Percentiles rank a stretch among this genome's conserved stretches.
phyloP scores from a whole-genome alignment of 2,113 vertebrate genomes.

The Strix uralensis region DNA sequence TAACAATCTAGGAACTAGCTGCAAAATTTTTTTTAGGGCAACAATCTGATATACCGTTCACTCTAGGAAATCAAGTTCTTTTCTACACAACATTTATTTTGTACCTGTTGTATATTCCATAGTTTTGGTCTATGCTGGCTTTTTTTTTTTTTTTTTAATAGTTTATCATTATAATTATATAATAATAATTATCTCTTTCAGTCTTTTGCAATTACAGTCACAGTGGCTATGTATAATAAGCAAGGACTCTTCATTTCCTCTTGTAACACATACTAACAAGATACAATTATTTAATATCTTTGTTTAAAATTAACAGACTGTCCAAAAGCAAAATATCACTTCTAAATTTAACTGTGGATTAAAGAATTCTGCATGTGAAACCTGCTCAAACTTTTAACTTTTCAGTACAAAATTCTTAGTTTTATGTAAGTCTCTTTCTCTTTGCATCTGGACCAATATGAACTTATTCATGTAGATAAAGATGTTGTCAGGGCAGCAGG shows the following conservation, averaged over 20 bases:
- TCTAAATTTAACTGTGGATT: neutral
- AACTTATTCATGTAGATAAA: slow-evolving; percentile 22
- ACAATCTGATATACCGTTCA: neutral
- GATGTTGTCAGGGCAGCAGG: slow-evolving; percentile 25
- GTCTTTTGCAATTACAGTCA: neutral
- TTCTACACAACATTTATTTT: neutral
- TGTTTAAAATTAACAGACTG: neutral
- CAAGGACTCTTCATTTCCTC: neutral
- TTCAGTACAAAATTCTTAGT: neutral
- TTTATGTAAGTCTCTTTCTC: neutral
- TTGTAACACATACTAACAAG: neutral
- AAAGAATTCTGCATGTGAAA: neutral
- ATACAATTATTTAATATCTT: neutral
- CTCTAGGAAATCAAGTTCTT: neutral
- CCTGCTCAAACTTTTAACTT: neutral
- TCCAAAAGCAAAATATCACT: neutral
- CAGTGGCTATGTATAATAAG: neutral
- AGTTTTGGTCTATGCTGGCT: neutral
- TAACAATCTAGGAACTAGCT: neutral
- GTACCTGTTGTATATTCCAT: neutral
- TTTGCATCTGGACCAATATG: neutral
- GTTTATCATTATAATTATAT: neutral
- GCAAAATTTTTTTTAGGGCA: neutral
- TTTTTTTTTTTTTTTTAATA: neutral
- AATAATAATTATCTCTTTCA: neutral